Percentiles rank a stretch among this genome's conserved stretches.
Conservation (phyloP, 2,888 invertebrate species). For the Trisateles emortualis region DNA sequence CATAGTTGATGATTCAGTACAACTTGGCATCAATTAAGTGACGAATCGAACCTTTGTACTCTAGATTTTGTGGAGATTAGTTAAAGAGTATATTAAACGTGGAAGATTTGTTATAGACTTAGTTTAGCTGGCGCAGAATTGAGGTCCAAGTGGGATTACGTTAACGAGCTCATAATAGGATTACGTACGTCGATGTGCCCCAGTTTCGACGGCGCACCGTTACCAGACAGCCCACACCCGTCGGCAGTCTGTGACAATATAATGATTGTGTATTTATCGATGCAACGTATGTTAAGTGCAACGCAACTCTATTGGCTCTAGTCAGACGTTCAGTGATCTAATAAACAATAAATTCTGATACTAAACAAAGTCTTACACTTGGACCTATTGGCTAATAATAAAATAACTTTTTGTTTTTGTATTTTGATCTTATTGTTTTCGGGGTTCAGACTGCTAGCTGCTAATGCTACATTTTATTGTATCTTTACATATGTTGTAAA, state of each 20-base stretch:
- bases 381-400: too few relatives aligned
- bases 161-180: conserved; percentile 85
- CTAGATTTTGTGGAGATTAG: not conserved
- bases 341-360: conserved; percentile 7
- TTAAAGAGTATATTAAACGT: conserved; percentile 15
- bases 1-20: conserved; percentile 50
- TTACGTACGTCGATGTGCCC: conserved; percentile 78
- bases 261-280: conserved; percentile 78
- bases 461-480: too few relatives aligned
- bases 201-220: conserved; percentile 73
- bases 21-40: conserved; percentile 20
- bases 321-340: conserved; percentile 61
- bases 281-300: conserved; percentile 59
- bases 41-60: conserved; percentile 22
- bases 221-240: conserved; percentile 73
- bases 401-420: too few relatives aligned
- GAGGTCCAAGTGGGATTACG: conserved; percentile 73
- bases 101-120: conserved; percentile 40
- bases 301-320: conserved; percentile 52
- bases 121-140: conserved; percentile 57
- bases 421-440: too few relatives aligned
- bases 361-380: too few relatives aligned
- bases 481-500: too few relatives aligned
- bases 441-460: too few relatives aligned
- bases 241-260: conserved; percentile 75